phyloP scores from a whole-genome alignment of 64 coral and sea anemone species.

The Acropora yongei region DNA sequence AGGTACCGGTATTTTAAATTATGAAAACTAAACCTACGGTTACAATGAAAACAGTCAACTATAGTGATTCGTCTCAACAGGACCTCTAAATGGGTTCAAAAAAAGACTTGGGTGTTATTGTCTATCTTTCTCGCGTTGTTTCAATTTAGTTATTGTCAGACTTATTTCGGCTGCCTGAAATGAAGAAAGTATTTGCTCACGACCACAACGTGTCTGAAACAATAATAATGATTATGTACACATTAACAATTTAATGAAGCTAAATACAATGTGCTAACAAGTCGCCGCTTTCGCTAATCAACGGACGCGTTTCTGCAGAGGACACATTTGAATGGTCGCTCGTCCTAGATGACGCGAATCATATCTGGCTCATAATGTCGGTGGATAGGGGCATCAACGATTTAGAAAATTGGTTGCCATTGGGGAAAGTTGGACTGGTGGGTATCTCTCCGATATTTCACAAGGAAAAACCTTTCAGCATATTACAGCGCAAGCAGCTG shows the following conservation, averaged over 20 bases:
- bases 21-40: not conserved
- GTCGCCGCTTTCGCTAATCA: not conserved
- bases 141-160: not conserved
- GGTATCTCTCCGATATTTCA: slow-evolving; percentile 71
- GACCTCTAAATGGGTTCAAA: not conserved
- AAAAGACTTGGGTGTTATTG: not conserved
- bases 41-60: not conserved
- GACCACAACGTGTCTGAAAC: not conserved
- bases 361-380: not conserved
- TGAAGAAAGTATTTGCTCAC: not conserved
- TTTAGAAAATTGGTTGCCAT: slow-evolving; percentile 56
- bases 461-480: slow-evolving; percentile 34
- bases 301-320: not conserved
- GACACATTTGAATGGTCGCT: not conserved
- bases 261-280: not conserved
- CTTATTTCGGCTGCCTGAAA: not conserved
- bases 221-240: slow-evolving; percentile 14
- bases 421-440: slow-evolving; percentile 60
- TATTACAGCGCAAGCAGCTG: slow-evolving; percentile 40
- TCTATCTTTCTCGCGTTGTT: not conserved
- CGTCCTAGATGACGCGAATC: not conserved
- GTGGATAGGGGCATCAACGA: slow-evolving; percentile 1
- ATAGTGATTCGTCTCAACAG: not conserved
- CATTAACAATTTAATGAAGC: slow-evolving; percentile 54
- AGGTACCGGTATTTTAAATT: slow-evolving; percentile 4